Evolutionary conservation across 37 sponge, comb jelly and placozoan genomes (phyloP), one percentile per base, ranked within the genome.

Genomic region (Amphimedon queenslandica): DNA sequence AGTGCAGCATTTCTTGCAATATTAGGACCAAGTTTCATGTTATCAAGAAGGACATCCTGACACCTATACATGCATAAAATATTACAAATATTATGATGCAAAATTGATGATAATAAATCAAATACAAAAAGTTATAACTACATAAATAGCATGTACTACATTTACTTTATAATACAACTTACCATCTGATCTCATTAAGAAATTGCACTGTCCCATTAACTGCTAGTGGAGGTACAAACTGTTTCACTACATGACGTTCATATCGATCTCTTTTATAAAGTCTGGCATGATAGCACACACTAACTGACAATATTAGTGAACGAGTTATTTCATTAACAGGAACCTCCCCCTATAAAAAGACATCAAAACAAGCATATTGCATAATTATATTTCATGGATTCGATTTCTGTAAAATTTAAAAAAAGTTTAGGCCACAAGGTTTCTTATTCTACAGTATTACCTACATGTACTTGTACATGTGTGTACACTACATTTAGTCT

Each of bases 1-100:
- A 97, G 84, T 40, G 98, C 98, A 42, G 82, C 77, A 84, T 97
- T 97, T 65, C 75, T 77, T 39, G 94, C 98, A 69, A 97, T 88
- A 43, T 90, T 87, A 1, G 29, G 63, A 11, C 82, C 82, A 1
- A 87, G 47, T 5, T 47, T 10, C 87, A 87, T 87, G 31, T 63
- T 81, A 21, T 81, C 77, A 58, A 87, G 42, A 0, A 87, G 69
- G 23, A 80, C 78, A 32, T 87, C 82, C 29, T 87, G 78, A 47
- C 82, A 87, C 73, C 87, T 87, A 73, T n/a, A n/a, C n/a, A n/a
- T n/a, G n/a, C n/a, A n/a, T n/a, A n/a, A n/a, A n/a, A n/a, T n/a
- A n/a, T n/a, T n/a, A n/a, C n/a, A n/a, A n/a, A n/a, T n/a, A n/a
- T n/a, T n/a, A n/a, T 21, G 56, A 11, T 47, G 40, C 18, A 40